A percentile compares a stretch with the other conserved stretches of the same genome.
Conservation (phyloP, 1,140 invertebrate species). For the Halictus rubicundus region DNA sequence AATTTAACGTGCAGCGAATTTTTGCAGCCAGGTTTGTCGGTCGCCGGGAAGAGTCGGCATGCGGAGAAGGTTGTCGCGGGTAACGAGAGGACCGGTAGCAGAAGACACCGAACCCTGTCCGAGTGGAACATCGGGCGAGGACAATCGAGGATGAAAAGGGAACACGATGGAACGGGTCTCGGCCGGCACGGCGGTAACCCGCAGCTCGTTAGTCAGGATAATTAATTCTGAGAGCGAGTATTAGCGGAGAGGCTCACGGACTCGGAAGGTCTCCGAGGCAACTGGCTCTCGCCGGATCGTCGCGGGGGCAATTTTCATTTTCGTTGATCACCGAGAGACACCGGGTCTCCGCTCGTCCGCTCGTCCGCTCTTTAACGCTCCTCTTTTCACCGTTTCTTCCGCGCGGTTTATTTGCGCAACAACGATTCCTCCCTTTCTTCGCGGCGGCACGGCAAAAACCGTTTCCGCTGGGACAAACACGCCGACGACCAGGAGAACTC, state of each 20-base stretch:
- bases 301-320: constrained; percentile 47
- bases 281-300: constrained; percentile 32
- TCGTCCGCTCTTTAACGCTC: background rate
- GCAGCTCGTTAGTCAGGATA: constrained; percentile 50
- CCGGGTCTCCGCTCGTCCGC: background rate
- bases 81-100: background rate
- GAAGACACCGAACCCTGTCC: background rate
- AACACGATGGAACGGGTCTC: background rate
- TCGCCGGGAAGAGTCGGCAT: too few relatives aligned
- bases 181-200: background rate
- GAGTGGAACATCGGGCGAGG: background rate
- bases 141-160: constrained; percentile 31
- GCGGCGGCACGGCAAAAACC: background rate
- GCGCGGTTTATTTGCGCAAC: too few relatives aligned
- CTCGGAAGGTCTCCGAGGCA: background rate
- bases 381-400: background rate
- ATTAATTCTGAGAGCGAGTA: constrained; percentile 65
- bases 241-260: constrained; percentile 35
- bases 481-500: too few relatives aligned
- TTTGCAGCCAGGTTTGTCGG: too few relatives aligned
- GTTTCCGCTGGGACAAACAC: too few relatives aligned
- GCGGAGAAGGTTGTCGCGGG: too few relatives aligned
- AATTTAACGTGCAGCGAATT: too few relatives aligned
- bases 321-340: constrained; percentile 26
- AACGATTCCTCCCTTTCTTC: constrained; percentile 1